Percentiles rank a stretch among this genome's conserved stretches.
Conservation (phyloP, 2,113 vertebrate species). For the Bucco capensis region DNA sequence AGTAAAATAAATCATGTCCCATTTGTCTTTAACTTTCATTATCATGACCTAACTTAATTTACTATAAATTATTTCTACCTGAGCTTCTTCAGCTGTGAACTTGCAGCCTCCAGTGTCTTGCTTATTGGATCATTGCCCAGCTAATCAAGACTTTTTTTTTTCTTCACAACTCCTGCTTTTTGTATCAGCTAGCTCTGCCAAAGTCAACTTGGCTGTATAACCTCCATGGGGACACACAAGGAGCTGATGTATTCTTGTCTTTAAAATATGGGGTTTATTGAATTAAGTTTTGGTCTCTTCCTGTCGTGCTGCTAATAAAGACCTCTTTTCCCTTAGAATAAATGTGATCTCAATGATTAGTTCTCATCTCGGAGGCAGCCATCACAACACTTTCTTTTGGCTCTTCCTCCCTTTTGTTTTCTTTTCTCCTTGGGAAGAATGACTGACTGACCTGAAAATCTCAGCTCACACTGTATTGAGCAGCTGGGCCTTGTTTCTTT, state of each 20-base stretch:
- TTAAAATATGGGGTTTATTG: constrained; percentile 26
- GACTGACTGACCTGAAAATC: neutral
- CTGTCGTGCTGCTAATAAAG: neutral
- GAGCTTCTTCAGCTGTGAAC: constrained; percentile 22
- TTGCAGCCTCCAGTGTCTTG: neutral
- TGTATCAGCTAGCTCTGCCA: neutral
- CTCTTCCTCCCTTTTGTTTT: neutral
- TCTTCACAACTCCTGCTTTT: constrained; percentile 21
- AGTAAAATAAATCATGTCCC: constrained; percentile 38
- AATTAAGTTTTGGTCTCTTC: neutral
- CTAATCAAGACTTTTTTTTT: constrained; percentile 10
- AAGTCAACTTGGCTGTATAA: constrained; percentile 29
- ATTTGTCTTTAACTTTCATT: constrained; percentile 51
- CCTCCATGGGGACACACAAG: neutral
- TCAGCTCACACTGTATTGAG: neutral
- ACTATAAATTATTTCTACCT: constrained; percentile 53
- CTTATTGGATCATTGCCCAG: constrained; percentile 39
- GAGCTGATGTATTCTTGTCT: neutral
- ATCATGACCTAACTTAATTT: constrained; percentile 50
- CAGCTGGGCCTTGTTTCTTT: neutral
- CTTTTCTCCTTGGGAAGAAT: neutral
- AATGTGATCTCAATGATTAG: neutral
- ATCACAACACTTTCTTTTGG: neutral
- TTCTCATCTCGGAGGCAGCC: neutral
- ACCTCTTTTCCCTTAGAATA: neutral